A percentile compares a stretch with the other conserved stretches of the same genome.
Conservation (phyloP, 1,140 invertebrate species). For the Eurosta solidaginis region DNA sequence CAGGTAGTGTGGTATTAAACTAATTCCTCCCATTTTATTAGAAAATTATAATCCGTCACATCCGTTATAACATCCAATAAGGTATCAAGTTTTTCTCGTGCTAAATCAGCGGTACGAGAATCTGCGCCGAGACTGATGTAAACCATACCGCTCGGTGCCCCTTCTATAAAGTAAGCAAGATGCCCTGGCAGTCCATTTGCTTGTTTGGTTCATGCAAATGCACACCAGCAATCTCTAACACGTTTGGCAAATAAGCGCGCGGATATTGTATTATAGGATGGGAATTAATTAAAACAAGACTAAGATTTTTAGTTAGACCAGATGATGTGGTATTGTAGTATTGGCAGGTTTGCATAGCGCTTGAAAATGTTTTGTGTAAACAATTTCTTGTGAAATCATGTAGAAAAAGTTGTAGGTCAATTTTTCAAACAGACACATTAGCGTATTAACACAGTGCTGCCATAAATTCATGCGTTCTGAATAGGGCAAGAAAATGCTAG, state of each 20-base stretch:
- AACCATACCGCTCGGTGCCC: slow-evolving; percentile 64
- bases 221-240: slow-evolving; percentile 67
- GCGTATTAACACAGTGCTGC: slow-evolving; percentile 64
- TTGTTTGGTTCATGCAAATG: slow-evolving; percentile 43
- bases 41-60: slow-evolving; percentile 64
- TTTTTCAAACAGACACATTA: slow-evolving; percentile 55
- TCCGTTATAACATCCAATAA: slow-evolving; percentile 62
- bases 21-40: slow-evolving; percentile 72
- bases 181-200: slow-evolving; percentile 39
- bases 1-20: slow-evolving; percentile 50
- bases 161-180: slow-evolving; percentile 63
- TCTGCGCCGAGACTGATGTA: slow-evolving; percentile 70
- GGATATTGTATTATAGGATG: slow-evolving; percentile 68
- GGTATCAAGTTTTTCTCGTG: slow-evolving; percentile 61
- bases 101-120: slow-evolving; percentile 61
- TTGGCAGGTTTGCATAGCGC: slow-evolving; percentile 39
- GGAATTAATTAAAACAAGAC: slow-evolving; percentile 67
- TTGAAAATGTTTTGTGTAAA: slow-evolving; percentile 54
- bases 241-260: slow-evolving; percentile 63
- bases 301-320: slow-evolving; percentile 65
- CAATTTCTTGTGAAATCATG: slow-evolving; percentile 53
- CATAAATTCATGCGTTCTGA: slow-evolving; percentile 65
- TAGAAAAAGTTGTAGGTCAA: slow-evolving; percentile 55
- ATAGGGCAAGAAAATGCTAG: slow-evolving; percentile 64
- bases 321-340: slow-evolving; percentile 58